Evolutionary conservation across 2,113 vertebrate genomes (phyloP), one percentile per base, ranked within the genome.

Genomic region (Tupaia tana): DNA sequence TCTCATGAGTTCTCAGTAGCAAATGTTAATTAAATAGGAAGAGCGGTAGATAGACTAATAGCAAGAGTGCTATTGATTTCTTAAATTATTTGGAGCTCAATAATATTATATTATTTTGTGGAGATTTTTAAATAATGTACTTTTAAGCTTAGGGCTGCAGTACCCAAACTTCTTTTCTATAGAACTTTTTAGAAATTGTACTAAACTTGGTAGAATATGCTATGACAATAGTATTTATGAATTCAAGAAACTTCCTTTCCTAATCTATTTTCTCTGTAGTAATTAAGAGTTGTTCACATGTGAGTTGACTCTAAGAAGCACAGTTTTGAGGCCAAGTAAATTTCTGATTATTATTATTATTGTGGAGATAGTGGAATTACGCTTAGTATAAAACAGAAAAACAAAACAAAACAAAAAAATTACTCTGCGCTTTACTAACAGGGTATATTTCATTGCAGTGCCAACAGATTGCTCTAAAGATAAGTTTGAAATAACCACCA

Each of bases 381-480:
- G 61, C 63, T 88, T 77, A 31, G 16, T 90, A 91, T 11, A 88
- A 89, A 64, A 43, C 43, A 43, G 6, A 43, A 43, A 43, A 43
- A 43, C 43, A 43, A 43, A 43, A 43, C 43, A 43, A 43, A 43
- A 43, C 3, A n/a, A 70, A 70, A 73, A 75, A 93, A 25, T 70
- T 91, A 31, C 61, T 84, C 56, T 96, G 56, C 25, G 64, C 69
- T 78, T 88, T 90, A 92, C 61, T 29, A 66, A 67, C 52, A 80
- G 69, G n/a, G 12, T 86, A 71, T 61, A 77, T 86, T 95, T 93
- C 10, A 43, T 24, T 22, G 29, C 93, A 63, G 61, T 7, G 29
- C 70, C 20, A 34, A 93, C 19, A 63, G 61, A 96, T 73, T 80
- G 77, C 18, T 78, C 8, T 93, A 89, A 95, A 96, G 90, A 93